A percentile compares a stretch with the other conserved stretches of the same genome.
These are phyloP conservation scores for Spinibarbus caldwelli DNA, from an alignment of 2,797 vertebrate genomes.

Conservation along the genomic window DNA sequence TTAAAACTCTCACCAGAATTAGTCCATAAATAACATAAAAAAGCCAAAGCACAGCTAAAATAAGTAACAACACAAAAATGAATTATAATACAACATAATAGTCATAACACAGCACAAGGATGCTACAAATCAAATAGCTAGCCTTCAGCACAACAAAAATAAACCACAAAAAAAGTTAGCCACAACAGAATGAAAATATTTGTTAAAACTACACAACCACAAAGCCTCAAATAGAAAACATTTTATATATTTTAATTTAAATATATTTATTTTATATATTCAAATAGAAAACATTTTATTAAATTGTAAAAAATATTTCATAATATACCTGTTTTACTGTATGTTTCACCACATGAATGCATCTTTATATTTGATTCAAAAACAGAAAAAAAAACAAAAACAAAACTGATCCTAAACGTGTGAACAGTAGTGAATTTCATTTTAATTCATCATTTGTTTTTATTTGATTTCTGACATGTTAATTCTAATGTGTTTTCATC, in stretches of 20 bases:
- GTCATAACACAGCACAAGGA: background rate
- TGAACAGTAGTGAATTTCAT: no score
- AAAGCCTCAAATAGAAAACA: no score
- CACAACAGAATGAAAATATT: no score
- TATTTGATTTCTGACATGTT: background rate
- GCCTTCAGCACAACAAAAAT: background rate
- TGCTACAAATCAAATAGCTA: background rate
- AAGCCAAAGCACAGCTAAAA: no score
- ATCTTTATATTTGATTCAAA: background rate
- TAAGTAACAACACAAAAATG: background rate
- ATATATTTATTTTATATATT: no score
- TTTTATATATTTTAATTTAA: no score
- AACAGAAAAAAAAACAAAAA: background rate
- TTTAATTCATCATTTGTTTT: background rate
- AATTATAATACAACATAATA: background rate
- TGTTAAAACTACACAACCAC: no score
- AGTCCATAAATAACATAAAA: no score
- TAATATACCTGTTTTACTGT: background rate
- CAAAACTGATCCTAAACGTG: no score
- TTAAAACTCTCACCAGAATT: background rate
- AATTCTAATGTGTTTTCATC: background rate
- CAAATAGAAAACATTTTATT: background rate
- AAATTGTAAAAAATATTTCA: background rate
- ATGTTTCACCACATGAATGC: no score
- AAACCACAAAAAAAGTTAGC: background rate